Base-by-base conservation (phyloP, 2,797 vertebrate genomes). In the Neoniphon sammara region DNA sequence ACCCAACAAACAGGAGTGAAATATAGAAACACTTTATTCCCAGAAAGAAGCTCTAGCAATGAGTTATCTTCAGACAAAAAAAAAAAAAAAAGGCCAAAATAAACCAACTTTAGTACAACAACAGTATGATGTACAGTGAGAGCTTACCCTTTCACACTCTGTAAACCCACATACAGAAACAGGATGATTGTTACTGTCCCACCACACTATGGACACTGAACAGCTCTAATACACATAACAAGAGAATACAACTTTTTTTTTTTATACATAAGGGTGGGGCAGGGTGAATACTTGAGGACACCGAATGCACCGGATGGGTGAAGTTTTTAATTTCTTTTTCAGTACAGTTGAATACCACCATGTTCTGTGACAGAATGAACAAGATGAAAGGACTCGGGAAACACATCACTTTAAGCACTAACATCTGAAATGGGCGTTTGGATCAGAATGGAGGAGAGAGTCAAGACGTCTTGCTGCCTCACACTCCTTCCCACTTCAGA, bases 1-100 rank as follows among this genome's bases (percentile, higher is more conserved):
- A 39, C 36, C 36, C 36, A 39, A 39, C 36, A 39, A 11, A 78
- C 17, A 74, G 4, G 30, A 30, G 11, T 89, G 82, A 92, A 93
- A 91, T 91, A 93, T 92, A 92, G 87, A 94, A 92, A 93, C 87
- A 94, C 83, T 93, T 94, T 94, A 94, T 92, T 94, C 80, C 85
- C 86, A 93, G 84, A 92, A 83, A 93, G 84, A 92, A 83, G 76
- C 86, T 89, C 89, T 84, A 85, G 78, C 74, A 80, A 34, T 89
- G 87, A 87, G 85, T 83, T 85, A 90, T 91, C 72, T 86, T 91
- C 87, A 89, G 85, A 93, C 89, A 88, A 72, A 82, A 87, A 86
- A 66, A 90, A 92, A 92, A n/a, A n/a, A n/a, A n/a, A n/a, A n/a
- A n/a, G 88, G 89, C 85, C 81, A 91, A 88, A 82, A 90, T 78